These are phyloP conservation scores for Siphamia tubifer DNA, from an alignment of 2,113 vertebrate genomes.

Conservation along the genomic window DNA sequence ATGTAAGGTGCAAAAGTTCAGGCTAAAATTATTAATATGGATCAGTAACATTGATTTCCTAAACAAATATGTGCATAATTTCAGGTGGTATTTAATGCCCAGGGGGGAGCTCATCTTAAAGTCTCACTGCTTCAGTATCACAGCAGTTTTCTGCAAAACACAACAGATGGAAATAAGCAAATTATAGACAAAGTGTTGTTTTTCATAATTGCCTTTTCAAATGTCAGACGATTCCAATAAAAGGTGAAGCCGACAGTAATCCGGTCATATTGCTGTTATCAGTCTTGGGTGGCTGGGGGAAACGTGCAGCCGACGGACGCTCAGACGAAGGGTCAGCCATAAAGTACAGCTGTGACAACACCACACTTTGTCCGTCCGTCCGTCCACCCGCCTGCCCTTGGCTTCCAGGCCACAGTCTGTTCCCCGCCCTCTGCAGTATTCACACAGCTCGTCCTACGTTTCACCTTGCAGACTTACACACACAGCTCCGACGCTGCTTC, in stretches of 20 bases:
- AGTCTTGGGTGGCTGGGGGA: not conserved
- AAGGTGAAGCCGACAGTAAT: not conserved
- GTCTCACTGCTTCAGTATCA: not conserved
- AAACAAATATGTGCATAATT: not conserved
- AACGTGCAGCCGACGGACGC: not conserved
- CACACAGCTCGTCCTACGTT: slow-evolving; percentile 9
- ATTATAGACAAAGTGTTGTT: not conserved
- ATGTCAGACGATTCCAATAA: slow-evolving; percentile 23
- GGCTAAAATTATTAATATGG: not conserved
- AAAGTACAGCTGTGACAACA: not conserved
- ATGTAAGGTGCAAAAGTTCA: not conserved
- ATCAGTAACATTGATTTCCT: slow-evolving; percentile 19
- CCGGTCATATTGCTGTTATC: not conserved
- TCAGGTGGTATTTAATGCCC: not conserved
- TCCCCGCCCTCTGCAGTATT: not conserved
- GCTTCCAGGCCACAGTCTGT: not conserved
- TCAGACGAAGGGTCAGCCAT: not conserved
- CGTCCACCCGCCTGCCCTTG: too few relatives aligned
- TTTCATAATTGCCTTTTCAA: slow-evolving; percentile 12
- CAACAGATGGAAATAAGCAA: not conserved
- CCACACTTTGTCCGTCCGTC: too few relatives aligned
- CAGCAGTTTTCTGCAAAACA: not conserved
- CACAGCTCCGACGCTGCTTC: not conserved
- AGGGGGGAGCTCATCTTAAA: not conserved
- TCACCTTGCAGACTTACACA: not conserved